Evolutionary conservation across 2,113 vertebrate species (phyloP).

Genomic region (Oenanthe oenanthe): DNA sequence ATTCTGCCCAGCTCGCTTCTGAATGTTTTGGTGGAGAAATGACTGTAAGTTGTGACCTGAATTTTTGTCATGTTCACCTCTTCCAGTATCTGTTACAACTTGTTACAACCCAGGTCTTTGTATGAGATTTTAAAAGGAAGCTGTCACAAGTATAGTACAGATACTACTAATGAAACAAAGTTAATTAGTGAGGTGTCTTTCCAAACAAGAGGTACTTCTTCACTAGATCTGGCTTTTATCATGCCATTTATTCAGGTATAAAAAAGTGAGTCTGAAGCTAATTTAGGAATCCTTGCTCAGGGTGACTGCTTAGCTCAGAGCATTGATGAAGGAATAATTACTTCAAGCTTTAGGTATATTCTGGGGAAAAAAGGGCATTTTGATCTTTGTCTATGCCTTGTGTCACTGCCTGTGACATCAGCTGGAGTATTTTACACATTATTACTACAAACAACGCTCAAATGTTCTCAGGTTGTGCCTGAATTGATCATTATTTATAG

Average conservation of each 20-base stretch:
- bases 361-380: background rate
- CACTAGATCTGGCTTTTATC: rapidly evolving
- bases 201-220: background rate
- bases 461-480: background rate
- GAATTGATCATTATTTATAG: background rate
- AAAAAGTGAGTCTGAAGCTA: background rate
- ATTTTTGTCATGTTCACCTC: background rate
- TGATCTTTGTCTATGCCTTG: background rate
- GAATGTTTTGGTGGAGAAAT: slow-evolving; percentile 99
- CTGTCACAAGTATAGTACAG: background rate
- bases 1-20: slow-evolving; percentile 95
- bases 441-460: background rate
- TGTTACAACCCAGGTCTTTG: background rate
- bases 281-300: background rate
- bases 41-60: slow-evolving; percentile 81
- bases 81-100: background rate
- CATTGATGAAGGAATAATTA: background rate
- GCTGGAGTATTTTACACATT: background rate
- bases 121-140: background rate
- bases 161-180: background rate
- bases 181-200: background rate
- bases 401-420: background rate
- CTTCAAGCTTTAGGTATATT: background rate
- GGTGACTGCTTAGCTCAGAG: background rate
- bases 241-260: background rate